Conservation (phyloP, 1,140 invertebrate species). For the Melanaphis sacchari region DNA sequence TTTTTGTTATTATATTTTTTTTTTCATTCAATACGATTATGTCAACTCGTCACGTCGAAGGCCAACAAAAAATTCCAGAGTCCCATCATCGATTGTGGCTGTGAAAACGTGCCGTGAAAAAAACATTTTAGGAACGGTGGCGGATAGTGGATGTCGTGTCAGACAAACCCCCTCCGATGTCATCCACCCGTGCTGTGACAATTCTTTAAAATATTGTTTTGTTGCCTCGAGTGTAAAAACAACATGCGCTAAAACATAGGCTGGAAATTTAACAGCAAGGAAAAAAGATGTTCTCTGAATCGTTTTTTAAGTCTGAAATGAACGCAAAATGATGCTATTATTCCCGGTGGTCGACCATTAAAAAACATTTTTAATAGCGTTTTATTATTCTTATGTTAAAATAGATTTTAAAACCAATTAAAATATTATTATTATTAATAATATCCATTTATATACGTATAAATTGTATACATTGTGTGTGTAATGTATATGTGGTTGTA, state of each 20-base stretch:
- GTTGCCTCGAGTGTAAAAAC: not conserved
- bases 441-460: not conserved
- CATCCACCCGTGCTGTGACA: not conserved
- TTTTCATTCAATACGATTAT: constrained; percentile 8
- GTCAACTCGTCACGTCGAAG: constrained; percentile 23
- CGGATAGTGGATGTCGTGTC: not conserved
- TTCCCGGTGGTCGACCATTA: constrained; percentile 5
- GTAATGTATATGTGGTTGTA: not conserved
- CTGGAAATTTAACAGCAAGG: not conserved
- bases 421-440: not conserved
- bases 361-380: constrained; percentile 7
- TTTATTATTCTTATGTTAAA: constrained; percentile 40
- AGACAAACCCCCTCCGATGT: not conserved
- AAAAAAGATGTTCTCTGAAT: not conserved
- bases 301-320: constrained; percentile 29
- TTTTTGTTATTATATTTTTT: constrained; percentile 15
- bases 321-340: constrained; percentile 29
- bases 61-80: not conserved
- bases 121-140: constrained; percentile 6
- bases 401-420: not conserved
- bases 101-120: constrained; percentile 38
- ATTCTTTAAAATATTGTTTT: constrained; percentile 37
- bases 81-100: not conserved
- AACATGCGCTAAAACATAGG: not conserved
- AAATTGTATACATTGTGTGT: not conserved